Percentiles rank a stretch among this genome's conserved stretches.
These are phyloP conservation scores for Tiliacea citrago DNA, from an alignment of 2,888 invertebrate species.

Conservation along the genomic window DNA sequence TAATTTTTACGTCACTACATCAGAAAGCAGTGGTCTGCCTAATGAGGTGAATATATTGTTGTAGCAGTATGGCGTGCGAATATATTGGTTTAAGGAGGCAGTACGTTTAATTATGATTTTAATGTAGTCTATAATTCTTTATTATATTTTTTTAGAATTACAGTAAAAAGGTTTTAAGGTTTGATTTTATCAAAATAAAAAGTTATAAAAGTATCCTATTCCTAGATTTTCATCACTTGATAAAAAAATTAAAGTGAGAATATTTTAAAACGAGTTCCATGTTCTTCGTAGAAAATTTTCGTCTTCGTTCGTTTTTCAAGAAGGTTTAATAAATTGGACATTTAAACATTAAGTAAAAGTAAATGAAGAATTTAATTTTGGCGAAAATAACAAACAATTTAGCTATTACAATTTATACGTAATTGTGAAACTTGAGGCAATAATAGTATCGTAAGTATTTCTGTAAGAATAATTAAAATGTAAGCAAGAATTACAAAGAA, in stretches of 20 bases:
- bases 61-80: constrained; percentile 24
- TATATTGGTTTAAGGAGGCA: constrained; percentile 18
- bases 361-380: constrained; percentile 48
- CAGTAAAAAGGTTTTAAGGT: not conserved
- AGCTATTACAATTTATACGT: constrained; percentile 51
- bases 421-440: constrained; percentile 45
- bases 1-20: constrained; percentile 12
- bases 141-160: not conserved
- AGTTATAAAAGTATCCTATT: too few relatives aligned
- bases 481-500: constrained; percentile 13
- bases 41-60: constrained; percentile 45
- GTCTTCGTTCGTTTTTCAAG: constrained; percentile 11
- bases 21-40: constrained; percentile 29
- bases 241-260: not conserved
- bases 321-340: constrained; percentile 31
- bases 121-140: not conserved
- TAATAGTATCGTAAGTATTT: constrained; percentile 29
- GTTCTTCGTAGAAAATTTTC: not conserved
- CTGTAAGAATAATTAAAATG: constrained; percentile 28
- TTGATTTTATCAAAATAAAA: not conserved
- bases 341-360: constrained; percentile 42
- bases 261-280: not conserved
- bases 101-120: not conserved
- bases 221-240: not conserved
- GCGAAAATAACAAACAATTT: constrained; percentile 38